Evolutionary conservation across 2,888 invertebrate species (phyloP).

Genomic region (Villa cingulata): DNA sequence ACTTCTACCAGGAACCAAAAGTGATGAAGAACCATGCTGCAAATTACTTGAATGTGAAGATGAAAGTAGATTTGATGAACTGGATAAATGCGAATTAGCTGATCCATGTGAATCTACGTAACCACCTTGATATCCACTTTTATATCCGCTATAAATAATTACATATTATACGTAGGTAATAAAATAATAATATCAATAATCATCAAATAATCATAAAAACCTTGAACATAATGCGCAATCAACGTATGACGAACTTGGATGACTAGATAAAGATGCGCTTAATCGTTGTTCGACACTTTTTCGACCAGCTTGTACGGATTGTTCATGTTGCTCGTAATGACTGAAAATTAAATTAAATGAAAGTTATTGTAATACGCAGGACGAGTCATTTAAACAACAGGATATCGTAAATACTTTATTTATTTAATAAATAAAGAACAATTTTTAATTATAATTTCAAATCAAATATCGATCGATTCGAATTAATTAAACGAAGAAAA

Average conservation of each 20-base stretch:
- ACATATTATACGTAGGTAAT: too few relatives aligned
- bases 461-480: too few relatives aligned
- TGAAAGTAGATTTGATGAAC: slow-evolving; percentile 3
- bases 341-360: too few relatives aligned
- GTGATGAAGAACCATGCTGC: slow-evolving; percentile 13
- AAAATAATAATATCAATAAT: background rate
- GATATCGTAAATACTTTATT: too few relatives aligned
- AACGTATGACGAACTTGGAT: slow-evolving; percentile 13
- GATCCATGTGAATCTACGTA: slow-evolving; percentile 10
- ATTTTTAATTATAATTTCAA: too few relatives aligned
- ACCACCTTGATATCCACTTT: slow-evolving; percentile 12
- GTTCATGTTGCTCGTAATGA: slow-evolving; percentile 28
- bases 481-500: too few relatives aligned
- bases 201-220: background rate
- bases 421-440: too few relatives aligned
- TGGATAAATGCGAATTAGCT: background rate
- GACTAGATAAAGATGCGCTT: slow-evolving; percentile 17
- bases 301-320: slow-evolving; percentile 29
- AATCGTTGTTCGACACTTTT: slow-evolving; percentile 18
- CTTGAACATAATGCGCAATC: slow-evolving; percentile 8
- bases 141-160: background rate
- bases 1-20: slow-evolving; percentile 19
- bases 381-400: too few relatives aligned
- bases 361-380: too few relatives aligned
- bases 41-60: slow-evolving; percentile 1